These are phyloP conservation scores for Prochilodus magdalenae DNA, from an alignment of 2,113 vertebrate genomes.

Conservation along the genomic window DNA sequence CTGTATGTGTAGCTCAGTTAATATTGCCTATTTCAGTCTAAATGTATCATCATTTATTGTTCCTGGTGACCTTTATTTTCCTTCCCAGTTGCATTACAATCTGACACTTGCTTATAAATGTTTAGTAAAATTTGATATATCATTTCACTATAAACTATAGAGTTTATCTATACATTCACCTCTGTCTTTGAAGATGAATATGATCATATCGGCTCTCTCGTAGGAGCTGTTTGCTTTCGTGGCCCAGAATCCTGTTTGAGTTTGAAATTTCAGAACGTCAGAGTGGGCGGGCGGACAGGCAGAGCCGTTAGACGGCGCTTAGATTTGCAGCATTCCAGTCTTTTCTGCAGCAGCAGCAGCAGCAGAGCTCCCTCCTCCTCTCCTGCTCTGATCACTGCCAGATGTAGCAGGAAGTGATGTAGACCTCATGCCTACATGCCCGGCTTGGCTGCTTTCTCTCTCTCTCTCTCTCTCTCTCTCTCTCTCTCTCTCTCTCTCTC, in stretches of 20 bases:
- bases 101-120: no score
- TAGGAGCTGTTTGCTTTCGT: not conserved
- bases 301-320: constrained; percentile 35
- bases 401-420: constrained; percentile 78
- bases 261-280: constrained; percentile 45
- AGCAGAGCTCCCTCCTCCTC: constrained; percentile 44
- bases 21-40: no score
- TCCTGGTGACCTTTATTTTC: no score
- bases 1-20: no score
- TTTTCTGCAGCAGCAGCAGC: constrained; percentile 15
- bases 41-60: no score
- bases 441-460: constrained; percentile 61
- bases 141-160: no score
- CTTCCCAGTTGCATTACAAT: no score
- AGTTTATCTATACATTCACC: not conserved
- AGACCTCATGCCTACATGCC: constrained; percentile 68
- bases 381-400: constrained; percentile 73
- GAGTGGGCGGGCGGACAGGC: constrained; percentile 18
- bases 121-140: no score
- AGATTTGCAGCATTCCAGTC: constrained; percentile 52
- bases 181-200: not conserved
- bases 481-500: constrained; percentile 14
- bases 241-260: constrained; percentile 17
- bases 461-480: constrained; percentile 61
- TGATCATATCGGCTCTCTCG: not conserved